A percentile compares a stretch with the other conserved stretches of the same genome.
Evolutionary conservation across 2,113 vertebrate genomes (phyloP).

Genomic region (Toxotes jaculatrix): DNA sequence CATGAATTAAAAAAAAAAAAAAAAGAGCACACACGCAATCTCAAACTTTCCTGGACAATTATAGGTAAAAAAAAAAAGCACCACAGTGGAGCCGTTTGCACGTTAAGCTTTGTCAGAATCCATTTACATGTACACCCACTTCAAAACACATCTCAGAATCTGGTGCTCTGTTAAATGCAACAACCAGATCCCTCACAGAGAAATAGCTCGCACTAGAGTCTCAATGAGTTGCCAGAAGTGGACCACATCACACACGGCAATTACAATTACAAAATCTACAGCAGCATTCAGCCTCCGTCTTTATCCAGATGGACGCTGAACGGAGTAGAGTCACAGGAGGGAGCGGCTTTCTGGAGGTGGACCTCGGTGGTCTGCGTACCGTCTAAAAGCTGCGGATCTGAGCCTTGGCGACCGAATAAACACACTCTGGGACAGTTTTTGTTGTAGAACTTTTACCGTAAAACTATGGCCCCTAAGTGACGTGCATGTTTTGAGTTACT

Average conservation of each 20-base stretch:
- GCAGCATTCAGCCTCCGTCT: slow-evolving; percentile 23
- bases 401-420: slow-evolving; percentile 33
- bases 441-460: not conserved
- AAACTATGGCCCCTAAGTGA: not conserved
- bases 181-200: slow-evolving; percentile 29
- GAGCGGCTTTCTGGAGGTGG: slow-evolving; percentile 13
- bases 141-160: slow-evolving; percentile 35
- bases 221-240: not conserved
- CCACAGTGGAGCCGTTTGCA: slow-evolving; percentile 29
- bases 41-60: slow-evolving; percentile 43
- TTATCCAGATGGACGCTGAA: slow-evolving; percentile 36
- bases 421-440: slow-evolving; percentile 1
- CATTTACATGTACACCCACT: slow-evolving; percentile 35
- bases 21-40: slow-evolving; percentile 14
- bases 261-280: slow-evolving; percentile 22
- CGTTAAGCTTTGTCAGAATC: slow-evolving; percentile 32
- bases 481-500: slow-evolving; percentile 49
- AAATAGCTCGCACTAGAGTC: slow-evolving; percentile 5
- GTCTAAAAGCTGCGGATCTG: slow-evolving; percentile 29
- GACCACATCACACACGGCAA: slow-evolving; percentile 48
- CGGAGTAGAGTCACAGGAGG: not conserved
- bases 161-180: slow-evolving; percentile 33
- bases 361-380: slow-evolving; percentile 16
- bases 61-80: not conserved
- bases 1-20: not conserved